Percentiles rank a stretch among this genome's conserved stretches.
phyloP scores from a whole-genome alignment of 2,113 vertebrate genomes.

The Echinops telfairi region DNA sequence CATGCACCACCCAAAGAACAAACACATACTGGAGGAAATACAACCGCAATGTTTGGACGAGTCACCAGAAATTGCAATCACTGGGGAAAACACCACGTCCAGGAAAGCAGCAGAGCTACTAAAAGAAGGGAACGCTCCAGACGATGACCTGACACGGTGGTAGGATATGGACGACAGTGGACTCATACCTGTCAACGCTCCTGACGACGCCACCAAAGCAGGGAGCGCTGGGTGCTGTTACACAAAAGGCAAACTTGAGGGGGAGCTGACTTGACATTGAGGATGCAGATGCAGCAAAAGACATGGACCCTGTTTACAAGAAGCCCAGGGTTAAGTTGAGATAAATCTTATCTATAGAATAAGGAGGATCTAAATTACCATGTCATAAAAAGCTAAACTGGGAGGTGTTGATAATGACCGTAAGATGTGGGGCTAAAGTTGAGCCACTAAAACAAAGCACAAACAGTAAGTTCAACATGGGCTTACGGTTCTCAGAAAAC shows the following conservation, averaged over 20 bases:
- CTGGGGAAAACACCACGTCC: background rate
- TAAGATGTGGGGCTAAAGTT: background rate
- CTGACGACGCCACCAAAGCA: background rate
- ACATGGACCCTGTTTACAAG: background rate
- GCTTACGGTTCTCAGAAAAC: slow-evolving; percentile 18
- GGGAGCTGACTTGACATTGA: background rate
- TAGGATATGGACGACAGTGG: background rate
- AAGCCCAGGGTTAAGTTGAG: background rate
- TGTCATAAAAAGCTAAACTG: background rate
- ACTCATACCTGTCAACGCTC: background rate
- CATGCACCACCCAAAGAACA: background rate
- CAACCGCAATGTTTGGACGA: background rate
- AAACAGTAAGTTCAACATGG: background rate
- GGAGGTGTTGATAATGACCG: slow-evolving; percentile 5
- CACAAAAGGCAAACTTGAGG: background rate
- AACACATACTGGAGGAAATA: background rate
- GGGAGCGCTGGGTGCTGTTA: background rate
- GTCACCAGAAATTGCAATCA: background rate
- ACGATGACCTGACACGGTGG: background rate
- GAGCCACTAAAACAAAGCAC: background rate
- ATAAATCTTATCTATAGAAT: slow-evolving; percentile 44
- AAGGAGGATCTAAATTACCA: background rate
- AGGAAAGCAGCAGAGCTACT: background rate
- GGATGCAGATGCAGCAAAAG: background rate
- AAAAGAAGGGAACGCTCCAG: background rate